Percentiles rank a stretch among this genome's conserved stretches.
Evolutionary conservation across 2,113 vertebrate genomes (phyloP).

Genomic region (Pipra filicauda): DNA sequence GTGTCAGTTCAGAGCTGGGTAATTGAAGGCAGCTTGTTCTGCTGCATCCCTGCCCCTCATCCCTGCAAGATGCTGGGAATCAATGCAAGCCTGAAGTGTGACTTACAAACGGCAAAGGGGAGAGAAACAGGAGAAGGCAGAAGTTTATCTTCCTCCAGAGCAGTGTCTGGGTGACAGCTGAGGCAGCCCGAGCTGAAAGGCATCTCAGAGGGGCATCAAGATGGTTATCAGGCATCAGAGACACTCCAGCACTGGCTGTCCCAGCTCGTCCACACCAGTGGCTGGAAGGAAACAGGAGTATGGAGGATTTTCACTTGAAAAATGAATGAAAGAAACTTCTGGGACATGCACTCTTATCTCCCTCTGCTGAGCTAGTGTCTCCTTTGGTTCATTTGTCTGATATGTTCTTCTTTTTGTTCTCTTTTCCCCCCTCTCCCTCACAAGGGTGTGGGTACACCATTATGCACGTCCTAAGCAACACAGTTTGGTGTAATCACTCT

Average conservation of each 20-base stretch:
- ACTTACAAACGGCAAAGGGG: not conserved
- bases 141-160: slow-evolving; percentile 2
- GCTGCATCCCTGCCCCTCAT: not conserved
- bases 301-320: not conserved
- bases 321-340: not conserved
- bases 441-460: not conserved
- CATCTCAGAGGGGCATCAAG: not conserved
- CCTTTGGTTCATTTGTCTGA: not conserved
- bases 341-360: not conserved
- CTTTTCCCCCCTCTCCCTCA: too few species aligned
- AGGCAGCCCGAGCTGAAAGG: not conserved
- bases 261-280: not conserved
- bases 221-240: not conserved
- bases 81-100: not conserved
- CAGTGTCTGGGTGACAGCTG: not conserved
- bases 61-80: not conserved
- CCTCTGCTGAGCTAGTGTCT: not conserved
- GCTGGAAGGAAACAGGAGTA: not conserved
- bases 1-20: not conserved
- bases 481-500: not conserved
- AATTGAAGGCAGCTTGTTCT: not conserved
- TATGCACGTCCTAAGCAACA: not conserved
- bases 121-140: not conserved
- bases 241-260: not conserved
- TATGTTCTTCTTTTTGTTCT: not conserved